Conservation (phyloP, 2,113 vertebrate species). For the Machaerirhynchus nigripectus region DNA sequence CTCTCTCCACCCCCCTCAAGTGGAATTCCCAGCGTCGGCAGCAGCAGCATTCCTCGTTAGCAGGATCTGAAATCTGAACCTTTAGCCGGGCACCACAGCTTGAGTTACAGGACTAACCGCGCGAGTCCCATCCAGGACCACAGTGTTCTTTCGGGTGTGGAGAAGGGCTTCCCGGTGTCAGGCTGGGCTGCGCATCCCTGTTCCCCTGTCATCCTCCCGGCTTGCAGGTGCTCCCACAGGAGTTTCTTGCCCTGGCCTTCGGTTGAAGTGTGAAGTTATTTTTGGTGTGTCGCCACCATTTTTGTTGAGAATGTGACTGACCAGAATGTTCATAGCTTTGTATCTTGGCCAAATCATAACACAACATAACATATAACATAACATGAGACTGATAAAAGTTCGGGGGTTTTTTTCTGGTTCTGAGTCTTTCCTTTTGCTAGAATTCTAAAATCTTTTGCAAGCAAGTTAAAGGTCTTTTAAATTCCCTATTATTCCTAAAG, state of each 20-base stretch:
- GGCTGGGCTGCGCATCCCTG: fast-evolving
- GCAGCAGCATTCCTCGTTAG: not conserved
- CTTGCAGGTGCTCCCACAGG: fast-evolving
- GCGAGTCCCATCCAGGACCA: not conserved
- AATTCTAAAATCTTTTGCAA: not conserved
- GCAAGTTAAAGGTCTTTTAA: not conserved
- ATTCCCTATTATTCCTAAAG: too few species aligned
- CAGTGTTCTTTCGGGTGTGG: not conserved
- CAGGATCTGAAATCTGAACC: slow-evolving; percentile 9
- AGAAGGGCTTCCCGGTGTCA: not conserved
- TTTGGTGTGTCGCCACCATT: not conserved
- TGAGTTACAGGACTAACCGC: not conserved
- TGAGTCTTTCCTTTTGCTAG: not conserved
- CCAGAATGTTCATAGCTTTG: not conserved
- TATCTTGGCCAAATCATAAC: not conserved
- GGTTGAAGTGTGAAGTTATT: not conserved
- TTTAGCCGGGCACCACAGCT: not conserved
- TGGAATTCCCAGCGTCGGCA: not conserved
- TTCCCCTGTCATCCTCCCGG: fast-evolving
- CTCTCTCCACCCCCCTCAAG: too few species aligned
- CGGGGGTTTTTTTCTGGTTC: not conserved
- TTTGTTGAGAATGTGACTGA: not conserved
- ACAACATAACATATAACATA: too few species aligned
- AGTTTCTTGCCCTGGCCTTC: not conserved
- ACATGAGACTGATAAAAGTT: not conserved